Percentiles rank a stretch among this genome's conserved stretches.
These are phyloP conservation scores for Metallyticus violacea DNA, from an alignment of 2,888 invertebrate species.

Conservation along the genomic window DNA sequence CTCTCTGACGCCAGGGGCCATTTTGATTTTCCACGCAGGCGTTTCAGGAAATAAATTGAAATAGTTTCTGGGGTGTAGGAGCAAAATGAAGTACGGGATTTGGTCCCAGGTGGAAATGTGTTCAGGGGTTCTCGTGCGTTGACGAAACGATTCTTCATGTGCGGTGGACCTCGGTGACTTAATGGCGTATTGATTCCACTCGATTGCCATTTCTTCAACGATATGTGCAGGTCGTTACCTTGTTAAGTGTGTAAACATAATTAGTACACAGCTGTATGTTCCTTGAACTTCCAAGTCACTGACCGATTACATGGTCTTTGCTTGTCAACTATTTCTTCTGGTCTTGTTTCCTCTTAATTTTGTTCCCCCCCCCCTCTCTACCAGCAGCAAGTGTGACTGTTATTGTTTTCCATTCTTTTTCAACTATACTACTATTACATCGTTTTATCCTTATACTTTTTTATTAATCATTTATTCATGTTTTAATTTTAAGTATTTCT, in stretches of 20 bases:
- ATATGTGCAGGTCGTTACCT: too few species aligned
- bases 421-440: too few species aligned
- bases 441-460: too few species aligned
- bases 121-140: neutral
- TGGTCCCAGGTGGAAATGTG: neutral
- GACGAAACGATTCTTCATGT: neutral
- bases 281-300: too few species aligned
- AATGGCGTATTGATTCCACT: neutral
- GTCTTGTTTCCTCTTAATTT: too few species aligned
- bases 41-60: neutral
- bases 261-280: too few species aligned
- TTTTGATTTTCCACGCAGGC: slow-evolving; percentile 22
- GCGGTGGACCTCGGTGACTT: neutral
- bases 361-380: too few species aligned
- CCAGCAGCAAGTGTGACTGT: too few species aligned
- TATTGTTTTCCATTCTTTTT: too few species aligned
- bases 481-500: too few species aligned
- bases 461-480: too few species aligned
- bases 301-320: too few species aligned
- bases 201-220: neutral
- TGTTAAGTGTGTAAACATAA: neutral
- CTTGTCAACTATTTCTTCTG: neutral
- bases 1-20: slow-evolving; percentile 33
- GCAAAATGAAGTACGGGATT: neutral
- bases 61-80: neutral